Evolutionary conservation across 2,888 invertebrate species (phyloP), one percentile per base, ranked within the genome.

Genomic region (Eurytoma adleriae): DNA sequence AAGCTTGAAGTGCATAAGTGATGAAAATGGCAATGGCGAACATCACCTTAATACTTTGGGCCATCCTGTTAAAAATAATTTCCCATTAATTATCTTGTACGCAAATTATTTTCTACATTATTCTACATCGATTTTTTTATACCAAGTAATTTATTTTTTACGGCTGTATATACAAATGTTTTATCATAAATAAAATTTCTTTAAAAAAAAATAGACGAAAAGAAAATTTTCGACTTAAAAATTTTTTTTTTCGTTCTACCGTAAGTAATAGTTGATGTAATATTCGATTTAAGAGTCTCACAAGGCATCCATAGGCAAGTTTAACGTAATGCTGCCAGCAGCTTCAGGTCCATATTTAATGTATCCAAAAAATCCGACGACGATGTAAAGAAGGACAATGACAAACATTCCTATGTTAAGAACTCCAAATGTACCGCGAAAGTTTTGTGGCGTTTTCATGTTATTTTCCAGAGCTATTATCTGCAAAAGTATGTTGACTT

Each of bases 391-490:
- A 40, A 94, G 84, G 14, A 95, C 94, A 40, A 97, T 96, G 82
- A 96, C 91, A 1, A 92, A 88, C 96, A 98, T 97, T 62, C 96
- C 96, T 14, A 95, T 91, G 88, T 97, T 97, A 3, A 98, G 92
- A 2, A 97, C 96, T 1, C 98, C 97, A 82, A 91, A 94, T 77
- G 93, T 93, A 1, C 95, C 94, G 3, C 94, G 94, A 90, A 98
- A 97, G 69, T 94, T 93, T 86, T 94, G 93, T 0, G 97, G 97
- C 0, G 94, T 95, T 87, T 94, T 94, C 97, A 98, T 97, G 87
- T 96, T 96, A 90, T 97, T 97, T 91, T 98, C 97, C 83, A 98
- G 89, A 2, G 98, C 96, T 69, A 98, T 94, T 59, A 98, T 96
- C 98, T 98, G 90, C 61, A 89, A 88, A 80, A 83, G 74, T 84